phyloP scores from a whole-genome alignment of 2,113 vertebrate genomes.

The Pantherophis guttatus region DNA sequence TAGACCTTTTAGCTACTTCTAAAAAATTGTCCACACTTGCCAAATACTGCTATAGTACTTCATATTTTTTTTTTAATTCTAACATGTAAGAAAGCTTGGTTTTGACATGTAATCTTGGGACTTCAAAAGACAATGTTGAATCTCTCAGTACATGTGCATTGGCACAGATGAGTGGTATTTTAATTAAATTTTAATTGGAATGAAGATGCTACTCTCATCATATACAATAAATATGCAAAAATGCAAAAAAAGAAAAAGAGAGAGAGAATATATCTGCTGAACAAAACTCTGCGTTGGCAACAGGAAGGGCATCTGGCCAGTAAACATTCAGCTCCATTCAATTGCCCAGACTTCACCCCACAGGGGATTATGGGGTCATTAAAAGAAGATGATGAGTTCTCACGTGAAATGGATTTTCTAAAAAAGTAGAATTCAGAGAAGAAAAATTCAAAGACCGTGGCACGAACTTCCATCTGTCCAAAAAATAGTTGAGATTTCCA shows the following conservation, averaged over 20 bases:
- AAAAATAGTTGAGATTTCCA: not conserved
- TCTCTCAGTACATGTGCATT: slow-evolving; percentile 58
- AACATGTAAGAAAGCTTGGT: slow-evolving; percentile 56
- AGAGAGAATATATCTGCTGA: too few relatives aligned
- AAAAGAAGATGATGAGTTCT: not conserved
- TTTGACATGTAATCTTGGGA: slow-evolving; percentile 62
- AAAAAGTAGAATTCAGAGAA: too few relatives aligned
- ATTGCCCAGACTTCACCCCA: too few relatives aligned
- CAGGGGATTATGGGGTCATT: too few relatives aligned
- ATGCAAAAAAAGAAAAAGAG: slow-evolving; percentile 16
- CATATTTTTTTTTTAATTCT: slow-evolving; percentile 40
- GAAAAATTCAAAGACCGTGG: too few relatives aligned
- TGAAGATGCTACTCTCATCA: slow-evolving; percentile 57
- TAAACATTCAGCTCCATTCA: too few relatives aligned
- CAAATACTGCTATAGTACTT: slow-evolving; percentile 49
- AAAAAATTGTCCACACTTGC: slow-evolving; percentile 51
- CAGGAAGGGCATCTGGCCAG: too few relatives aligned
- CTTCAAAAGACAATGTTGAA: slow-evolving; percentile 61
- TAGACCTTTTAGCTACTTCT: slow-evolving; percentile 33
- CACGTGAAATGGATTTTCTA: not conserved
- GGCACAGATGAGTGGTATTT: slow-evolving; percentile 46
- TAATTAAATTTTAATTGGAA: slow-evolving; percentile 53
- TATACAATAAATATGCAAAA: slow-evolving; percentile 60
- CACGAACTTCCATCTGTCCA: not conserved
- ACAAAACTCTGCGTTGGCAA: too few relatives aligned